phyloP scores from a whole-genome alignment of 2,113 vertebrate genomes.

The Orcinus orca region DNA sequence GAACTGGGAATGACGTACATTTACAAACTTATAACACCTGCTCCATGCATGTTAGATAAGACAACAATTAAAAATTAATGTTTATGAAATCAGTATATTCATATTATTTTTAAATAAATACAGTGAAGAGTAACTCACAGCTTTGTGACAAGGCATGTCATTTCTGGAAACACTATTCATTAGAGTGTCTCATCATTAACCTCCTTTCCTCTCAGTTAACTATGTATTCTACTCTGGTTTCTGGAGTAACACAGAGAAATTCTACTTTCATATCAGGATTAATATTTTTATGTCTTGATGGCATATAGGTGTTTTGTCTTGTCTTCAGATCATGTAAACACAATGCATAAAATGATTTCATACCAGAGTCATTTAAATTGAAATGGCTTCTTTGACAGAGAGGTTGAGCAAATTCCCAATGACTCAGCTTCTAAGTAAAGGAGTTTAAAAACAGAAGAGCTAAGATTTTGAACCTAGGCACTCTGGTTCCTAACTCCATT shows the following conservation, averaged over 20 bases:
- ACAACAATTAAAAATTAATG: background rate
- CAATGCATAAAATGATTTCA: background rate
- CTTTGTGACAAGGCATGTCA: background rate
- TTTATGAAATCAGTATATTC: background rate
- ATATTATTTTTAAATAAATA: background rate
- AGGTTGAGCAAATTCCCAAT: background rate
- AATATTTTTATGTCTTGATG: background rate
- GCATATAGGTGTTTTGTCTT: background rate
- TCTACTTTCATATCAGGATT: background rate
- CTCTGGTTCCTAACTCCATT: background rate
- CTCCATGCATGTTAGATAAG: background rate
- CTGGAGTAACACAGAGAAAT: background rate
- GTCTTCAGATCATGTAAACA: background rate
- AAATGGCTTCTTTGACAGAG: background rate
- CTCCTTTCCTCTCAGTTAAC: background rate
- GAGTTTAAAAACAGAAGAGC: background rate
- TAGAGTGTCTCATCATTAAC: background rate
- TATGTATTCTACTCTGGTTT: background rate
- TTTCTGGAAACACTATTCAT: background rate
- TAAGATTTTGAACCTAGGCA: background rate
- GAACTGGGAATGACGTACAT: background rate
- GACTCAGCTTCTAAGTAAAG: background rate
- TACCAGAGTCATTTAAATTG: background rate
- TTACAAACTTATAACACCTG: background rate
- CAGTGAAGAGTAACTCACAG: background rate